phyloP scores from a whole-genome alignment of 2,888 invertebrate genomes.

The Epsilonema sp. region DNA sequence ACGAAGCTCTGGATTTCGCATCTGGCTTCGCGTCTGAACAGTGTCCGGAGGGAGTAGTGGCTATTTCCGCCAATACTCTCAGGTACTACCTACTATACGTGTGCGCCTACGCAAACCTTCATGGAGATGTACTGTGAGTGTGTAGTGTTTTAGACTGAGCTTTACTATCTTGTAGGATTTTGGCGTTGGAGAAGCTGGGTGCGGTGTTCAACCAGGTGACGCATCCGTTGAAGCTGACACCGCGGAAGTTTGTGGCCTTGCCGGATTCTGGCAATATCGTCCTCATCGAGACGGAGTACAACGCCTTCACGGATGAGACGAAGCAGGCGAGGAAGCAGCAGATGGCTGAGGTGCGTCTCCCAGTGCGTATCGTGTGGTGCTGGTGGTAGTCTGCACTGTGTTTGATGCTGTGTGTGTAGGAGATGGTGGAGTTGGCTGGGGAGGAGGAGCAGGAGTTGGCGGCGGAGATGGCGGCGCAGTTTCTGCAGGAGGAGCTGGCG shows the following conservation, averaged over 20 bases:
- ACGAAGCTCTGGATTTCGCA: conserved; percentile 88
- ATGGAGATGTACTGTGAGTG: neutral
- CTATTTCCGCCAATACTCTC: conserved; percentile 89
- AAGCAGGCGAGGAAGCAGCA: conserved; percentile 75
- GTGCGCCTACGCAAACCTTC: too few relatives aligned
- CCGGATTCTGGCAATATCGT: conserved; percentile 70
- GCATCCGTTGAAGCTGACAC: conserved; percentile 80
- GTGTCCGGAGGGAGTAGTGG: conserved; percentile 96
- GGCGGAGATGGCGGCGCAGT: conserved; percentile 89
- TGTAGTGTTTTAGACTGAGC: neutral
- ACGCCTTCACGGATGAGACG: conserved; percentile 88
- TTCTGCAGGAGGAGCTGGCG: conserved; percentile 75
- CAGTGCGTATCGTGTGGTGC: neutral
- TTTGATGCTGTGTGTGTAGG: conserved; percentile 31
- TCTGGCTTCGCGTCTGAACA: conserved; percentile 85
- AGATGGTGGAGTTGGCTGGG: conserved; percentile 90
- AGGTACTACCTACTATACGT: conserved; percentile 34
- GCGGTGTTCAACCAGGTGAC: conserved; percentile 88
- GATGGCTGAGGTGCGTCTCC: conserved; percentile 65
- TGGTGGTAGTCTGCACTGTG: neutral
- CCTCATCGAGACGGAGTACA: conserved; percentile 88
- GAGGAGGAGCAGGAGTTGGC: conserved; percentile 86
- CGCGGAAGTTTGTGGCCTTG: conserved; percentile 72
- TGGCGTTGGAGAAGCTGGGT: conserved; percentile 89
- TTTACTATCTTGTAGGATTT: conserved; percentile 41